Conservation (phyloP, 2,797 vertebrate genomes). For the Cygnus olor region DNA sequence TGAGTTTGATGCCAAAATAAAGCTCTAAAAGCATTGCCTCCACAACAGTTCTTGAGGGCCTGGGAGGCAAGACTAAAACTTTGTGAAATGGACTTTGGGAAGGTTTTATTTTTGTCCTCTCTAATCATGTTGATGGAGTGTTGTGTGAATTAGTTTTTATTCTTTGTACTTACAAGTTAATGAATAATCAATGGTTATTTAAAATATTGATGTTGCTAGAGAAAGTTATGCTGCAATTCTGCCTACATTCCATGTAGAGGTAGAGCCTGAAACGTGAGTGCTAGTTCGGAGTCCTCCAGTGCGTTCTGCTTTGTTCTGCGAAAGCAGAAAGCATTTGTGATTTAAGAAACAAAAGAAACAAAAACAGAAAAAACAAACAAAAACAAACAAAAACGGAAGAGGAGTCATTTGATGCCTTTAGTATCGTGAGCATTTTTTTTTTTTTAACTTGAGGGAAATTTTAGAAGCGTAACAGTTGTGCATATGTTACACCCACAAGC, state of each 20-base stretch:
- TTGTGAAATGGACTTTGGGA: not conserved
- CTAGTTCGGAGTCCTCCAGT: not conserved
- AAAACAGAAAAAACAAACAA: too few relatives aligned
- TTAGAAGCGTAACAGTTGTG: not conserved
- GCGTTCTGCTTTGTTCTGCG: not conserved
- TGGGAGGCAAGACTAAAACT: not conserved
- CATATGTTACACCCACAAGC: not conserved
- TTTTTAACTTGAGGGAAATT: not conserved
- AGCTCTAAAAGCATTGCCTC: not conserved
- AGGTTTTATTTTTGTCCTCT: not conserved
- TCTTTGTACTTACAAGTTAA: not conserved
- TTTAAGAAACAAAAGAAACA: not conserved
- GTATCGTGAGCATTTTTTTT: not conserved
- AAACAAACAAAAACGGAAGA: too few relatives aligned
- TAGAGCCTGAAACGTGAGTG: not conserved
- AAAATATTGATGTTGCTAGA: not conserved
- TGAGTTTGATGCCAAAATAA: slow-evolving; percentile 28
- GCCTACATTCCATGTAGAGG: not conserved
- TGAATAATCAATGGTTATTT: not conserved
- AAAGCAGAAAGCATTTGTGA: not conserved
- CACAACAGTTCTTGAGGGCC: not conserved
- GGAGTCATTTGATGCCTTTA: not conserved
- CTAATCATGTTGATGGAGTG: not conserved
- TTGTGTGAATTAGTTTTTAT: not conserved
- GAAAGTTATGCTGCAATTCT: not conserved